Evolutionary conservation across 1,140 invertebrate species (phyloP).

Genomic region (Heliconius hewitsoni): DNA sequence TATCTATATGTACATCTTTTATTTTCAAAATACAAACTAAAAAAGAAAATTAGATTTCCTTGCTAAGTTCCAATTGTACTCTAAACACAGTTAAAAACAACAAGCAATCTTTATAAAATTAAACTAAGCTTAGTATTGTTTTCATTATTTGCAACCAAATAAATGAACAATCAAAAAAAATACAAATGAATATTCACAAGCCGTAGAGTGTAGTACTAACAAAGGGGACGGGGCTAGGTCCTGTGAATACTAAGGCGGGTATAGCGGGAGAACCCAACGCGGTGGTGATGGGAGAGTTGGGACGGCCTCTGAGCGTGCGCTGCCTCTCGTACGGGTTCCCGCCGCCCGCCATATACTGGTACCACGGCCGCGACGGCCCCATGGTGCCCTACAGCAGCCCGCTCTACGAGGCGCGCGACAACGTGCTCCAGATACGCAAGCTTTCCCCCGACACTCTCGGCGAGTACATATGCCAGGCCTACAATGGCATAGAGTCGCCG

Average conservation of each 20-base stretch:
- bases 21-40: too few species aligned
- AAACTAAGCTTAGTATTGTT: background rate
- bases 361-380: slow-evolving; percentile 84
- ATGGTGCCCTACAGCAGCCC: slow-evolving; percentile 87
- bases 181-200: slow-evolving; percentile 45
- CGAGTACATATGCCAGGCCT: slow-evolving; percentile 93
- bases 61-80: too few species aligned
- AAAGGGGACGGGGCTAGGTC: slow-evolving; percentile 74
- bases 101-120: too few species aligned
- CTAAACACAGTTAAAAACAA: too few species aligned
- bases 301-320: slow-evolving; percentile 85
- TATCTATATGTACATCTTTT: too few species aligned
- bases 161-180: too few species aligned
- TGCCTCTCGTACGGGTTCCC: slow-evolving; percentile 93
- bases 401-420: slow-evolving; percentile 87
- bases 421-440: slow-evolving; percentile 87
- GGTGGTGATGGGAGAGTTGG: slow-evolving; percentile 86
- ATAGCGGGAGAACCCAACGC: slow-evolving; percentile 82
- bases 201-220: slow-evolving; percentile 67
- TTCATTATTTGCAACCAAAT: background rate
- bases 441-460: slow-evolving; percentile 88
- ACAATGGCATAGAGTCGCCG: slow-evolving; percentile 89
- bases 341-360: slow-evolving; percentile 91
- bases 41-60: too few species aligned
- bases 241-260: slow-evolving; percentile 75